Base-by-base conservation (phyloP, 2,113 vertebrate genomes). In the Rhineura floridana region DNA sequence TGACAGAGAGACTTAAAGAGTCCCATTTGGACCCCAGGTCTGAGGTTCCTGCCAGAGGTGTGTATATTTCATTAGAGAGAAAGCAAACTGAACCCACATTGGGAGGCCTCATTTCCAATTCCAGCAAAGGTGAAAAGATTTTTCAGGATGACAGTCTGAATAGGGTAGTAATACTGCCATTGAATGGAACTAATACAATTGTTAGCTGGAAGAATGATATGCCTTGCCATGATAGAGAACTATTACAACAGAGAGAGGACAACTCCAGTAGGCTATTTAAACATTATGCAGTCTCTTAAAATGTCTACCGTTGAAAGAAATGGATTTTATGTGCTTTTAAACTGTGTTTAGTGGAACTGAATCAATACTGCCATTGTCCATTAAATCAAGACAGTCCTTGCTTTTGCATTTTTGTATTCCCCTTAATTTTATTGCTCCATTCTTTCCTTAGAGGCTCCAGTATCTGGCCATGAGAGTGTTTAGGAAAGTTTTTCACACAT, bases 291-390 rank as follows among this genome's bases (percentile, higher is more conserved):
- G 39, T 3, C 33, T 93, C 92, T 94, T 85, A 78, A 94, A 94
- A 92, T 69, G 25, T 80, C 55, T 89, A 0, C 23, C 48, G 65
- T 76, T 91, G 28, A 86, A 93, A 91, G 3, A n/a, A 92, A 88
- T 79, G 23, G 42, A 89, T 91, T 96, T 93, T 83, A 91, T 78
- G 89, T 91, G 81, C 39, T 86, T 94, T 93, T 86, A 89, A 93
- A 42, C 1, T 87, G 77, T 48, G 33, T 90, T 89, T 6, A 90
- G 48, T 84, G 83, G 9, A 44, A 62, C 19, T 82, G 83, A 86
- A 90, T 95, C 91, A 92, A 79, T 94, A 93, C 87, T 42, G 0
- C 15, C 92, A 28, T 1, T 90, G 42, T 88, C 33, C 36, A 87
- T 89, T 92, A 93, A 89, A 93, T 93, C 84, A 91, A 88, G 90